phyloP scores from a whole-genome alignment of 2,113 vertebrate species.

The Eurypyga helias region DNA sequence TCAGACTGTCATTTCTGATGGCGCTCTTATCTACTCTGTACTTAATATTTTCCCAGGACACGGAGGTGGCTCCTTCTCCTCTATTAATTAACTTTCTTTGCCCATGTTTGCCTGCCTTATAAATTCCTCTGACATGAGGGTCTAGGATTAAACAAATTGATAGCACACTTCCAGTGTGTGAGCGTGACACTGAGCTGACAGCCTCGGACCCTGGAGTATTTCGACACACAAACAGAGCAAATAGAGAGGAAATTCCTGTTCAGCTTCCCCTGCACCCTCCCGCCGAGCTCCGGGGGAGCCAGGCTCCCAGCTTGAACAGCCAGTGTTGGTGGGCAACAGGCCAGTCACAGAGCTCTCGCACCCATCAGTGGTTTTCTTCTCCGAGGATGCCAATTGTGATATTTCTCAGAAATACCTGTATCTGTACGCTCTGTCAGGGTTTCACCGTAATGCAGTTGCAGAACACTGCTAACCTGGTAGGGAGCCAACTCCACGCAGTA shows the following conservation, averaged over 20 bases:
- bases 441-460: background rate
- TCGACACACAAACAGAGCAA: background rate
- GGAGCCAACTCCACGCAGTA: background rate
- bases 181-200: conserved; percentile 19
- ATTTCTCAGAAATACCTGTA: background rate
- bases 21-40: background rate
- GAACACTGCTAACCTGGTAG: background rate
- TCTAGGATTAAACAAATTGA: conserved; percentile 48
- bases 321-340: background rate
- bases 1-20: conserved; percentile 2
- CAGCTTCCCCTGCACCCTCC: background rate
- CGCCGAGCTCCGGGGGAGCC: accelerated
- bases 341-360: background rate
- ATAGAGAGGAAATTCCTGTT: background rate
- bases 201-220: background rate
- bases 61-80: background rate
- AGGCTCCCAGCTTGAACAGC: accelerated
- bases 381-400: background rate
- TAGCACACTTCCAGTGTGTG: background rate
- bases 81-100: conserved; percentile 54
- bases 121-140: conserved; percentile 12
- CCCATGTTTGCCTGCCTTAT: background rate
- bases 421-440: background rate
- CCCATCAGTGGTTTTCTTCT: background rate
- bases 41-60: conserved; percentile 21